A percentile compares a stretch with the other conserved stretches of the same genome.
phyloP scores from a whole-genome alignment of 2,888 invertebrate species.

The Apantesis nais region DNA sequence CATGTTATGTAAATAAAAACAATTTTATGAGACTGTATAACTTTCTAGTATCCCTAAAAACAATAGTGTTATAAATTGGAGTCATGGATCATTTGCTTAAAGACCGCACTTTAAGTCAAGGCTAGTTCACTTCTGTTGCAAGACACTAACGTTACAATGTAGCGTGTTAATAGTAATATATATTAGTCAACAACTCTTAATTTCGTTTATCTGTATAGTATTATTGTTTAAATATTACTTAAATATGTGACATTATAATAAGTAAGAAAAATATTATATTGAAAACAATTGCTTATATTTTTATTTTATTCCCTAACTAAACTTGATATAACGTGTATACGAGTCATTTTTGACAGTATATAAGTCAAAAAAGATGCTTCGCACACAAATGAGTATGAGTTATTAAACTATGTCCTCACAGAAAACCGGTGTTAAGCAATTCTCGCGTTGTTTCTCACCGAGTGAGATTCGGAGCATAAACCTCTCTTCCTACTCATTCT shows the following conservation, averaged over 20 bases:
- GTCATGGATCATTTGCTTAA: background rate
- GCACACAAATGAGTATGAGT: too few species aligned
- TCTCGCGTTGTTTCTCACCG: too few species aligned
- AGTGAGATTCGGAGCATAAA: too few species aligned
- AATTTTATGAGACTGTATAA: background rate
- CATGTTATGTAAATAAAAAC: constrained; percentile 2
- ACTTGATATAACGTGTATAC: too few species aligned
- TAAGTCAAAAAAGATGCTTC: too few species aligned
- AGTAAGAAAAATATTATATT: background rate
- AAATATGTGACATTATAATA: background rate
- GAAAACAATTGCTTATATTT: background rate
- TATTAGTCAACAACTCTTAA: background rate
- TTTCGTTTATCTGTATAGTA: background rate
- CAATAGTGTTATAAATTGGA: background rate
- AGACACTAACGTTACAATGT: background rate
- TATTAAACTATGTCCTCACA: too few species aligned
- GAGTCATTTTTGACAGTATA: too few species aligned
- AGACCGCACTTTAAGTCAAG: background rate
- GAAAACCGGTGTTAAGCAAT: too few species aligned
- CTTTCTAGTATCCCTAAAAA: background rate
- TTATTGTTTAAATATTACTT: background rate
- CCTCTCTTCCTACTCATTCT: too few species aligned
- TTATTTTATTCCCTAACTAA: background rate
- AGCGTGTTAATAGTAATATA: background rate
- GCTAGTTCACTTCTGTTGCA: background rate